phyloP scores from a whole-genome alignment of 2,113 vertebrate genomes.

The Cryptotis parvus region DNA sequence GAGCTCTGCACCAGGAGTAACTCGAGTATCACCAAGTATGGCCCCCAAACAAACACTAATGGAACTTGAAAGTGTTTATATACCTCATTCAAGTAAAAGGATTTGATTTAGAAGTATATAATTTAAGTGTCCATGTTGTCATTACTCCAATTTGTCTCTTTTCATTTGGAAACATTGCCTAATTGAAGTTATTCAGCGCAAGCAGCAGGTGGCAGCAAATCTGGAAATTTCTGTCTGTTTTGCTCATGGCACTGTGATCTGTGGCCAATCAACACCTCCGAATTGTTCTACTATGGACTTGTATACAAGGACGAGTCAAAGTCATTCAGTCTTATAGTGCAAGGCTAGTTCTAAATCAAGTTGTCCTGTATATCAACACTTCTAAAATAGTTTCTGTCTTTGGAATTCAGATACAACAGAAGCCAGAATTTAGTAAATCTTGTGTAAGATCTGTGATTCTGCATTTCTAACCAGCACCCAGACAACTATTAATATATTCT shows the following conservation, averaged over 20 bases:
- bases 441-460: not conserved
- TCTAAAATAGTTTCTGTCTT: constrained; percentile 4
- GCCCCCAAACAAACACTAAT: not conserved
- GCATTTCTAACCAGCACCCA: not conserved
- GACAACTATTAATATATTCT: too few relatives aligned
- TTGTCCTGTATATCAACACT: not conserved
- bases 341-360: not conserved
- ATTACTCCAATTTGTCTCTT: not conserved
- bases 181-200: constrained; percentile 30
- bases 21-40: too few relatives aligned
- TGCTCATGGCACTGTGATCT: not conserved
- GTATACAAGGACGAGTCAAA: not conserved
- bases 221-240: not conserved
- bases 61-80: not conserved
- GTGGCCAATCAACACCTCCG: not conserved
- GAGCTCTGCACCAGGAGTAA: too few relatives aligned
- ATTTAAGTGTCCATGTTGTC: not conserved
- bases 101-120: not conserved
- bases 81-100: not conserved
- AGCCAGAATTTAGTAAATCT: not conserved
- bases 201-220: constrained; percentile 17
- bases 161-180: not conserved
- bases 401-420: not conserved
- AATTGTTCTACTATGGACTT: not conserved
- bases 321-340: not conserved